These are phyloP conservation scores for Lasiurus borealis DNA, from an alignment of 2,113 vertebrate species.

Conservation along the genomic window DNA sequence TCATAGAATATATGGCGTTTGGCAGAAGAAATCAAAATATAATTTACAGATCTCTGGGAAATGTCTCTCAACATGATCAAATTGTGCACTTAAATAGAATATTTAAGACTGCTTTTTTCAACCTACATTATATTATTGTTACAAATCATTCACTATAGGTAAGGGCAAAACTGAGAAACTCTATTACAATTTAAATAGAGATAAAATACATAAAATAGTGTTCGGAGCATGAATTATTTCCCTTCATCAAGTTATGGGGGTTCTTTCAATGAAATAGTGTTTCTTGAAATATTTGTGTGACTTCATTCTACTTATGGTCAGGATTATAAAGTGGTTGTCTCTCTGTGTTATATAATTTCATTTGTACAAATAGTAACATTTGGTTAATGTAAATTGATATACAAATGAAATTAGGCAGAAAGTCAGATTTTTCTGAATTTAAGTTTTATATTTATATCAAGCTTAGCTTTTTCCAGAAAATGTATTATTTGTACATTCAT, in stretches of 20 bases:
- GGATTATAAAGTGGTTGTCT: background rate
- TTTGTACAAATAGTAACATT: slow-evolving; percentile 18
- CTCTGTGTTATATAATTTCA: slow-evolving; percentile 13
- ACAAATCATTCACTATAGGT: slow-evolving; percentile 17
- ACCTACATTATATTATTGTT: slow-evolving; percentile 5
- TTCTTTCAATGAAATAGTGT: background rate
- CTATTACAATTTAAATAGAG: slow-evolving; percentile 27
- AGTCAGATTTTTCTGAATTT: slow-evolving; percentile 45
- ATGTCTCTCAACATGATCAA: slow-evolving; percentile 63
- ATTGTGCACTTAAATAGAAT: slow-evolving; percentile 39
- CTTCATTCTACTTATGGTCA: background rate
- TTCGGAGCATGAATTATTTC: background rate
- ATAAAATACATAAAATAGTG: slow-evolving; percentile 15
- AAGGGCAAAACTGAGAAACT: background rate
- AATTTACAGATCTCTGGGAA: slow-evolving; percentile 47
- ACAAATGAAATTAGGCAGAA: slow-evolving; percentile 40
- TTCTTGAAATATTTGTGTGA: slow-evolving; percentile 33
- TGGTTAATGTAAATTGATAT: slow-evolving; percentile 16
- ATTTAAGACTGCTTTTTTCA: slow-evolving; percentile 38
- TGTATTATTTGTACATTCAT: slow-evolving; percentile 1
- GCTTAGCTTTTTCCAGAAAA: background rate
- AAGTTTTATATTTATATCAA: slow-evolving; percentile 21
- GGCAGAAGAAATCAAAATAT: slow-evolving; percentile 56
- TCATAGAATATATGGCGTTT: background rate
- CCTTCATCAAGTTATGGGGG: slow-evolving; percentile 18